phyloP scores from a whole-genome alignment of 2,113 vertebrate genomes.

The Paramormyrops kingsleyae region DNA sequence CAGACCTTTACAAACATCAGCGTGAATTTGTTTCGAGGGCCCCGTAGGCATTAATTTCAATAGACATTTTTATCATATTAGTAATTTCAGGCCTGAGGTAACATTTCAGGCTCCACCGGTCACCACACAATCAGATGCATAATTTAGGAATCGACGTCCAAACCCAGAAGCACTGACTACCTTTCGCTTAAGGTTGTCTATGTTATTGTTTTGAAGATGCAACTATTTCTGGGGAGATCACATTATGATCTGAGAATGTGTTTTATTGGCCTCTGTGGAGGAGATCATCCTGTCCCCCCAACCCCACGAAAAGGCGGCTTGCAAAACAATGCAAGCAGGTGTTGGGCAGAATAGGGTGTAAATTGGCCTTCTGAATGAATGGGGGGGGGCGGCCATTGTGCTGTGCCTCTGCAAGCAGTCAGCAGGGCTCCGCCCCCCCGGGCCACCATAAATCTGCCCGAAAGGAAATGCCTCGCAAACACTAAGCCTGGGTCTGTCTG shows the following conservation, averaged over 20 bases:
- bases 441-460: neutral
- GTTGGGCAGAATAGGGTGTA: slow-evolving; percentile 52
- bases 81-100: neutral
- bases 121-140: neutral
- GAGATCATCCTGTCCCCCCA: neutral
- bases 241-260: neutral
- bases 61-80: neutral
- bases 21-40: neutral
- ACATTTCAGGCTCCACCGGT: neutral
- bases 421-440: neutral
- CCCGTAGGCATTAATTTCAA: neutral
- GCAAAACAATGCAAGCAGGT: slow-evolving; percentile 52
- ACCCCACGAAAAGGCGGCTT: slow-evolving; percentile 37
- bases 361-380: slow-evolving; percentile 54
- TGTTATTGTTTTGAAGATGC: neutral
- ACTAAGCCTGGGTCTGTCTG: neutral
- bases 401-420: slow-evolving; percentile 28
- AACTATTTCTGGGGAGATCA: neutral
- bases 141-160: neutral
- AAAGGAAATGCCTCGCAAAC: neutral
- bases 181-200: neutral
- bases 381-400: slow-evolving; percentile 52
- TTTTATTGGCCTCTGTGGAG: neutral
- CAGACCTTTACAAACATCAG: neutral
- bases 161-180: neutral